Base-by-base conservation (phyloP, 1,140 invertebrate genomes). In the Triops longicaudatus region DNA sequence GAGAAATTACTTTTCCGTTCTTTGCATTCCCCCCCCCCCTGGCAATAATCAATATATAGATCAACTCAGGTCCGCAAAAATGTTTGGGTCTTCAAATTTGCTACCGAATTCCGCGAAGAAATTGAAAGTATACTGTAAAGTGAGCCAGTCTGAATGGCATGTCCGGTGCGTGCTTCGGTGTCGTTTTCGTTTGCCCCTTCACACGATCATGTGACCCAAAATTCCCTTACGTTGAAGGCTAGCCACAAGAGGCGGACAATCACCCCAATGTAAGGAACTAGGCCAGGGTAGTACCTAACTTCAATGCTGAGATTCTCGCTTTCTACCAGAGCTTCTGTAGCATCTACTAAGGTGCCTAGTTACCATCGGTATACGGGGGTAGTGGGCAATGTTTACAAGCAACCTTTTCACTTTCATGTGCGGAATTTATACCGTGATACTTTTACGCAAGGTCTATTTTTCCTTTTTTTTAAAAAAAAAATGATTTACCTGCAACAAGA, bases 151-250 rank as follows among this genome's bases (percentile, higher is more conserved):
- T 14, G 5, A 63, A 63, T 63, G 50, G 50, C 50, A 63, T 14
- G 50, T 63, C 50, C 50, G 50, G 50, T 63, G 50, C 50, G 50
- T 63, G 50, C 50, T 22, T 63, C 50, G 50, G 50, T 63, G 50
- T 63, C 50, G 50, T 63, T 63, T 63, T 12, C 22, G 22, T n/a
- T 63, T 14, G 22, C 50, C 10, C 50, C 50, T 63, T 63, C 22
- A 63, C 14, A 63, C 14, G 22, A 63, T n/a, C 12, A n/a, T 63
- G 17, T 17, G 50, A 63, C 50, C 50, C 50, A 63, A 63, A 63
- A 63, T 63, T 22, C 31, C 50, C 50, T 22, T 63, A 63, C 22
- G 50, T 63, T 63, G 50, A 63, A 63, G 50, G 50, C 50, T 63
- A 63, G 50, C 50, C 50, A 22, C 17, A 63, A 22, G 22, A 63